Percentiles rank a stretch among this genome's conserved stretches.
phyloP scores from a whole-genome alignment of 2,113 vertebrate genomes.

The Hystrix cristata region DNA sequence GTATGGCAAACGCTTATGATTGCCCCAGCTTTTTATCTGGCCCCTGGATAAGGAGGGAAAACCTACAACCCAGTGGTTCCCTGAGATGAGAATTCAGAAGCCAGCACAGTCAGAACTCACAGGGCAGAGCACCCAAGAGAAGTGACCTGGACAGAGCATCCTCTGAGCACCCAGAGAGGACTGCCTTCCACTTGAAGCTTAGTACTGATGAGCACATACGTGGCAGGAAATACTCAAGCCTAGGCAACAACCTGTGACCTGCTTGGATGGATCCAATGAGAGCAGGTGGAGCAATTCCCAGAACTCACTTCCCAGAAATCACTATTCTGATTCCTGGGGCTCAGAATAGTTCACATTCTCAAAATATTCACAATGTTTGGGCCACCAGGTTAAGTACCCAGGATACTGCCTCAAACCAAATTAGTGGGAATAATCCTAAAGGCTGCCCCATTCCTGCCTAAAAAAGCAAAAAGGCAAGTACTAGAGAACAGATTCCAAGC shows the following conservation, averaged over 20 bases:
- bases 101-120: background rate
- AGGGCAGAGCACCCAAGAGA: background rate
- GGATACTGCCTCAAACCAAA: background rate
- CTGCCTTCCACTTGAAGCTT: background rate
- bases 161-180: background rate
- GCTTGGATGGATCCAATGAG: background rate
- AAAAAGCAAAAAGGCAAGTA: background rate
- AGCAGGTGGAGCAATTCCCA: background rate
- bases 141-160: background rate
- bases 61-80: background rate
- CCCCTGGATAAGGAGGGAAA: background rate
- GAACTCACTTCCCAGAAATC: background rate
- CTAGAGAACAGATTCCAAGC: background rate
- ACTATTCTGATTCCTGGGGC: background rate
- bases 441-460: background rate
- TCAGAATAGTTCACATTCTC: background rate
- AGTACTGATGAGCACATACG: background rate
- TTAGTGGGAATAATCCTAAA: background rate
- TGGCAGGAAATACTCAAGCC: background rate
- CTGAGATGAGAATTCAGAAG: background rate
- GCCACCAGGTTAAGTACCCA: background rate
- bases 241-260: background rate
- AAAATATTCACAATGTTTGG: background rate
- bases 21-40: background rate
- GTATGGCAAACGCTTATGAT: background rate